Conservation (phyloP, 2,113 vertebrate species). For the Crypturellus undulatus region DNA sequence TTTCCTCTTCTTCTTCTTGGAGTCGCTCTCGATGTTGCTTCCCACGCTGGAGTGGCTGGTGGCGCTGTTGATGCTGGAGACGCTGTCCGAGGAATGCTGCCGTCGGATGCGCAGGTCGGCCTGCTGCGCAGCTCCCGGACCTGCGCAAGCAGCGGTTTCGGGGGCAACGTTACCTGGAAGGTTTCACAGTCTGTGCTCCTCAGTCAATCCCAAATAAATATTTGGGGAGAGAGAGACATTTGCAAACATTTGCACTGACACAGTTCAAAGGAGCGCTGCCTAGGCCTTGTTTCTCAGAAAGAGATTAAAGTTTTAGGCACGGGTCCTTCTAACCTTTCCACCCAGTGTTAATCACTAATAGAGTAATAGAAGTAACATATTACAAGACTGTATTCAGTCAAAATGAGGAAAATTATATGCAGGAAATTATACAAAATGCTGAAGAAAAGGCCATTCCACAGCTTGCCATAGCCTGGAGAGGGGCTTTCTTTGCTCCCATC, state of each 20-base stretch:
- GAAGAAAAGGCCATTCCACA: background rate
- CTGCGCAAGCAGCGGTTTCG: background rate
- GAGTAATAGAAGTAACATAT: background rate
- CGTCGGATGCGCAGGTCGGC: constrained; percentile 92
- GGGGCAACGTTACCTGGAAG: background rate
- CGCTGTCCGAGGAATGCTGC: constrained; percentile 97
- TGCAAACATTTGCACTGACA: background rate
- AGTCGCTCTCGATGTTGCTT: constrained; percentile 93
- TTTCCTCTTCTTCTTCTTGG: constrained; percentile 98
- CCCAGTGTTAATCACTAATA: background rate
- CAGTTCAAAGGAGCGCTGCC: background rate
- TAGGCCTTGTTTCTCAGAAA: background rate
- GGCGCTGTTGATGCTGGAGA: constrained; percentile 95
- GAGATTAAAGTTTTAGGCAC: background rate
- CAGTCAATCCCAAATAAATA: background rate
- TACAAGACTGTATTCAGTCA: background rate
- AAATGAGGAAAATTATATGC: background rate
- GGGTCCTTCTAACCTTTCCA: background rate
- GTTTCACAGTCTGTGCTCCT: background rate
- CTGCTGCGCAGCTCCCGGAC: constrained; percentile 78
- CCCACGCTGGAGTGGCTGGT: constrained; percentile 98
- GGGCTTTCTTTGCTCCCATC: background rate
- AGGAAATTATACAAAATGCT: background rate
- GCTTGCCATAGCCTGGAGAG: background rate
- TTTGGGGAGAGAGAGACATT: background rate